Conservation (phyloP, 2,888 invertebrate genomes). For the Eupithecia subfuscata region DNA sequence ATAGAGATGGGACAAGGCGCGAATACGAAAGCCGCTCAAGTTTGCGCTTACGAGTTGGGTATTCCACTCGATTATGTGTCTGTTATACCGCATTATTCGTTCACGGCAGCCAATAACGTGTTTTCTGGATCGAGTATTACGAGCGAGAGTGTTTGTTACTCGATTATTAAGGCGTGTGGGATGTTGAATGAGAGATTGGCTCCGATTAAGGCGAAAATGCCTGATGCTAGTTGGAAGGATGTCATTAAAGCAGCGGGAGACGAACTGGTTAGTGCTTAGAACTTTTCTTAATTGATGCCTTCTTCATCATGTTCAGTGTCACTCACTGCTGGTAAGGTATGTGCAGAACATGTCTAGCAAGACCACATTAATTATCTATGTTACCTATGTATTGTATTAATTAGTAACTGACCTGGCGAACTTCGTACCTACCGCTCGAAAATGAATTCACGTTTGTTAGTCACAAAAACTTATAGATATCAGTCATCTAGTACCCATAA, state of each 20-base stretch:
- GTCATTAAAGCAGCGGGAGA: conserved; percentile 82
- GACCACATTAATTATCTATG: no score
- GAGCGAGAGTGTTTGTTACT: conserved; percentile 85
- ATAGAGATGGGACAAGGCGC: conserved; percentile 92
- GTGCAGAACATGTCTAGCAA: no score
- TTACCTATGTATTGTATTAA: no score
- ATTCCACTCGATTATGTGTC: conserved; percentile 86
- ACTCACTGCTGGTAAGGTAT: no score
- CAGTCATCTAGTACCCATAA: no score
- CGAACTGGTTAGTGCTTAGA: conserved; percentile 54
- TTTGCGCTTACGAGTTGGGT: conserved; percentile 88
- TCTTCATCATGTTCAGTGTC: no score
- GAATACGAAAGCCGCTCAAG: conserved; percentile 91
- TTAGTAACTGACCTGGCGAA: no score
- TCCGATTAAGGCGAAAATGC: conserved; percentile 77
- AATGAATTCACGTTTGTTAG: no score
- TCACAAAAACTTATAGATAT: no score
- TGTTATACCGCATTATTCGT: conserved; percentile 84
- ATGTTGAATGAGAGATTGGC: conserved; percentile 82
- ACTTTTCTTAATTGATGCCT: no score
- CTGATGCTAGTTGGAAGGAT: conserved; percentile 83
- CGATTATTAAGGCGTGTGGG: conserved; percentile 85
- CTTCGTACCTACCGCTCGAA: no score
- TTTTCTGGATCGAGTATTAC: conserved; percentile 87
- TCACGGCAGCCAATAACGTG: conserved; percentile 85